Evolutionary conservation across 2,113 vertebrate species (phyloP), one percentile per base, ranked within the genome.

Genomic region (Anthoscopus minutus): DNA sequence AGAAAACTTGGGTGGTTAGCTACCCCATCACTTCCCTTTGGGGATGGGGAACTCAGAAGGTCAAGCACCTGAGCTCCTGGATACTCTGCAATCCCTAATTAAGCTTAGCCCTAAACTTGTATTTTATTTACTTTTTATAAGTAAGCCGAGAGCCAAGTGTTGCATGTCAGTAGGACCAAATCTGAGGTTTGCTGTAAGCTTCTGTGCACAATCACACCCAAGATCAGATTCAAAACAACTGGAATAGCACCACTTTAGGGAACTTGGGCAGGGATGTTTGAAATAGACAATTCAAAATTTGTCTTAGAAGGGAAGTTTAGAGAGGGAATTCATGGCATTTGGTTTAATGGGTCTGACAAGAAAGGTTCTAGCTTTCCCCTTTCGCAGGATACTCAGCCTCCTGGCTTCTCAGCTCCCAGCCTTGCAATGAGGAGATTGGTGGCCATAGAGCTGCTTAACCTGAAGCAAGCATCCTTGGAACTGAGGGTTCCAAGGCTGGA

Each of bases 1-100:
- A 95, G 84, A 78, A 97, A 97, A 91, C 90, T 91, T 94, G 84
- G 74, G 90, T 96, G 86, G 94, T 89, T 89, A 71, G 89, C 79
- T 89, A 86, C 54, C 77, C 91, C 38, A 64, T 33, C 57, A 54
- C 76, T 62, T 64, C 48, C 50, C 67, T 61, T 70, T 83, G 64
- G 62, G 47, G 50, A 67, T 85, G 71, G 31, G 65, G 30, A 40
- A 50, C 45, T 74, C 56, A 57, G 72, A 81, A 83, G 7, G 47
- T 58, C 54, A 81, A 40, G 44, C 51, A 74, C 30, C 73, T 81
- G 51, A 74, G 69, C 40, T 80, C 44, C 58, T 81, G 44, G 35
- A 76, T 73, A 64, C 17, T 65, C 23, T 37, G 9, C 53, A 81
- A 33, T 44, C 47, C 38, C 45, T 92, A 66, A 86, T 81, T 88